A percentile compares a stretch with the other conserved stretches of the same genome.
These are phyloP conservation scores for Pseudochirops corinnae DNA, from an alignment of 2,797 vertebrate genomes.

Conservation along the genomic window DNA sequence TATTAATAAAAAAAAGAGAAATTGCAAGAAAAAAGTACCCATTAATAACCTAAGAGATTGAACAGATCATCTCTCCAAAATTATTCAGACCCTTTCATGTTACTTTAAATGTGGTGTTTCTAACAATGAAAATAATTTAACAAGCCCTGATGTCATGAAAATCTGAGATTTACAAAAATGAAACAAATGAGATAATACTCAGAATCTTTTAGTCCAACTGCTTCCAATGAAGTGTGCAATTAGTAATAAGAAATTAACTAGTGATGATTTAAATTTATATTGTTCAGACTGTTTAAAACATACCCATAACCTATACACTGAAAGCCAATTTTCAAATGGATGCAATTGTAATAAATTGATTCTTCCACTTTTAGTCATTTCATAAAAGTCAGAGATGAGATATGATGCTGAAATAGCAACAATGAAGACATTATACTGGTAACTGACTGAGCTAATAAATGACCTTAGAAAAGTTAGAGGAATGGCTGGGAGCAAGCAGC, in stretches of 20 bases:
- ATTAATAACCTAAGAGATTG: background rate
- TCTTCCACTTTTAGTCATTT: background rate
- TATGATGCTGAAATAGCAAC: background rate
- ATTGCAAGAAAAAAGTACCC: background rate
- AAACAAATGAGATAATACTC: background rate
- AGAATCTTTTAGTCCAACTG: background rate
- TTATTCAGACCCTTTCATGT: background rate
- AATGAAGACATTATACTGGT: background rate
- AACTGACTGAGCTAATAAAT: background rate
- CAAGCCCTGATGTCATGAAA: background rate
- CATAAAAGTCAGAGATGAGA: background rate
- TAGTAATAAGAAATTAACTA: background rate
- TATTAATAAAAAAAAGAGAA: background rate
- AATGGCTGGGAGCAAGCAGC: too few relatives aligned
- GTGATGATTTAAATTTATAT: background rate
- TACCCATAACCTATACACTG: background rate
- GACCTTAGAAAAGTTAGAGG: background rate
- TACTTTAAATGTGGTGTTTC: background rate
- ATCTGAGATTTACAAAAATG: background rate
- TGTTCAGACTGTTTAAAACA: background rate
- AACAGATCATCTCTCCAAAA: background rate
- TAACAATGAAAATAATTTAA: background rate
- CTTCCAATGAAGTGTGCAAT: background rate
- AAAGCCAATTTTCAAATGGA: background rate
- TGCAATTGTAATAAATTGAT: background rate